Conservation (phyloP, 2,888 invertebrate genomes). For the Pristionchus entomophagus region DNA sequence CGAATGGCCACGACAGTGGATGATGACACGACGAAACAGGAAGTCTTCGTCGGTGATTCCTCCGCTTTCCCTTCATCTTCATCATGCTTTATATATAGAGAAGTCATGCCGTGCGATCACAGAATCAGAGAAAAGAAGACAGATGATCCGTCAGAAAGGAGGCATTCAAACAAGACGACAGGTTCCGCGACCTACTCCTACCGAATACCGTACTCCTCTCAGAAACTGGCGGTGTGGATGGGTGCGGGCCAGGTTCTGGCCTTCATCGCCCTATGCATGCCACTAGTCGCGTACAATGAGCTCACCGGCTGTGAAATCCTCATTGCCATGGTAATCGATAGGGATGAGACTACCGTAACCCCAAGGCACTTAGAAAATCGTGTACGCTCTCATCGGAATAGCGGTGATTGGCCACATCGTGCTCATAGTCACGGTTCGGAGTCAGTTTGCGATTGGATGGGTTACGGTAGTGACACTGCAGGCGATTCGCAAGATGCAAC, state of each 20-base stretch:
- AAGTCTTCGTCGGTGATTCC: not conserved
- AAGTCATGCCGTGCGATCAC: not conserved
- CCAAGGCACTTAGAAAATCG: not conserved
- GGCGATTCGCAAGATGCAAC: not conserved
- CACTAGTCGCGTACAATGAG: not conserved
- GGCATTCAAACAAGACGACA: not conserved
- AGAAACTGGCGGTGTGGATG: not conserved
- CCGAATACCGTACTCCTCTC: not conserved
- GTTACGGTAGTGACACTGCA: not conserved
- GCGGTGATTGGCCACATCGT: not conserved
- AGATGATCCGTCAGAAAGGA: not conserved
- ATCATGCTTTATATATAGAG: not conserved
- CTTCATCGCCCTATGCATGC: not conserved
- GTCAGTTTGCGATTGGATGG: not conserved
- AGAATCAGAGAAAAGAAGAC: not conserved
- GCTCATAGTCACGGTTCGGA: not conserved
- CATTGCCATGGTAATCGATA: conserved; percentile 5
- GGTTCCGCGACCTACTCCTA: not conserved
- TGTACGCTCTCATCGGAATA: not conserved
- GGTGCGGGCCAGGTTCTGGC: not conserved
- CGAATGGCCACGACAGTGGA: not conserved
- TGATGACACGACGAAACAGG: not conserved
- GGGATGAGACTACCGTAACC: not conserved
- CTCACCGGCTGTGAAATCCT: not conserved
- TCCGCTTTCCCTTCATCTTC: not conserved